Conservation (phyloP, 1,140 invertebrate species). For the Drosophila nigrodunni region DNA sequence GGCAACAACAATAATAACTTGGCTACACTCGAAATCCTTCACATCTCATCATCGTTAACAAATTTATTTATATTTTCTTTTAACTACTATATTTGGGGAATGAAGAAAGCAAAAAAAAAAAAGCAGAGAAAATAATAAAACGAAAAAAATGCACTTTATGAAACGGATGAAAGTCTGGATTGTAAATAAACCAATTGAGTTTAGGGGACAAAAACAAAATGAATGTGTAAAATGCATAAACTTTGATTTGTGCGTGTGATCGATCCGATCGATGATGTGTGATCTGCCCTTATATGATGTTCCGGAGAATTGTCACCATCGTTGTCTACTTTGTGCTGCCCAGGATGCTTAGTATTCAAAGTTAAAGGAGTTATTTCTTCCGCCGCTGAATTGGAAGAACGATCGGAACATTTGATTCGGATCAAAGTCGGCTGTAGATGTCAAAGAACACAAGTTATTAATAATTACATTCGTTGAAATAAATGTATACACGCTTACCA, state of each 20-base stretch:
- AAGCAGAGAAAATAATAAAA: slow-evolving; percentile 1
- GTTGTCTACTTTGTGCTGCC: neutral
- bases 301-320: neutral
- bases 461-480: neutral
- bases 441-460: slow-evolving; percentile 6
- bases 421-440: slow-evolving; percentile 72
- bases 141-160: neutral
- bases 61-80: slow-evolving; percentile 9
- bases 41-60: slow-evolving; percentile 5
- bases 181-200: slow-evolving; percentile 9
- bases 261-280: neutral
- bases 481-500: slow-evolving; percentile 40
- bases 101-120: slow-evolving; percentile 4
- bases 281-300: neutral
- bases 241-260: slow-evolving; percentile 30
- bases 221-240: slow-evolving; percentile 36
- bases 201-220: slow-evolving; percentile 6
- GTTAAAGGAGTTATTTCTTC: slow-evolving; percentile 62
- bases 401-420: slow-evolving; percentile 82
- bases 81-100: slow-evolving; percentile 2
- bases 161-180: neutral
- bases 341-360: slow-evolving; percentile 72
- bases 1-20: neutral
- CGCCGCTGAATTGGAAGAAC: slow-evolving; percentile 78
- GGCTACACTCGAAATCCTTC: neutral